Evolutionary conservation across 2,113 vertebrate genomes (phyloP).

Genomic region (Misgurnus anguillicaudatus): DNA sequence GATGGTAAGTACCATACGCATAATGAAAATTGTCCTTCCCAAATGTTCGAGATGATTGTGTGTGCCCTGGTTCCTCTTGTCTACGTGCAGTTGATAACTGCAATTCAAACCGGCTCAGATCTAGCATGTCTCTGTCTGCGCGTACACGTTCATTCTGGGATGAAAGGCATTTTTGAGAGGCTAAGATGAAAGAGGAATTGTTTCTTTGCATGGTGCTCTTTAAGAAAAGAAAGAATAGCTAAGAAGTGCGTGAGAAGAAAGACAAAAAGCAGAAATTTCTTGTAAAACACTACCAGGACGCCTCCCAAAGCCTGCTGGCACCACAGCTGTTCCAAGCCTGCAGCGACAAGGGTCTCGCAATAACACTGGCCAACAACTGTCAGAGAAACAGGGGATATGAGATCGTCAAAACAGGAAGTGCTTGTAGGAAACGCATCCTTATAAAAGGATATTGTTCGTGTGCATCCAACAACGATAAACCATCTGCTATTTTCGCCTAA

Average conservation of each 20-base stretch:
- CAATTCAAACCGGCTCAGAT: conserved; percentile 24
- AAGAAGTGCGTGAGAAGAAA: conserved; percentile 23
- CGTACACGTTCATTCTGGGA: conserved; percentile 13
- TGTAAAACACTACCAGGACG: background rate
- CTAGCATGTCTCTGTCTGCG: background rate
- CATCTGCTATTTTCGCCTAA: background rate
- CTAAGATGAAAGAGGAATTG: conserved; percentile 33
- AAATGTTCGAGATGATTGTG: conserved; percentile 35
- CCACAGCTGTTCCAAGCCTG: conserved; percentile 33
- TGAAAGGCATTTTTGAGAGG: conserved; percentile 34
- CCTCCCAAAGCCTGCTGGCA: conserved; percentile 24
- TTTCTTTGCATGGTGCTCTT: conserved; percentile 41
- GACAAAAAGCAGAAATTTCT: background rate
- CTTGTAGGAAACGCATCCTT: background rate
- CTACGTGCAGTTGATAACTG: background rate
- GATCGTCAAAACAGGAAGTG: background rate
- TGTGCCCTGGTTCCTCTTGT: background rate
- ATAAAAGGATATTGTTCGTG: background rate
- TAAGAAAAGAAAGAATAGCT: conserved; percentile 21
- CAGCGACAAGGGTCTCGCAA: conserved; percentile 1
- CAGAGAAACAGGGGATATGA: background rate
- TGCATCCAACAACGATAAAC: background rate
- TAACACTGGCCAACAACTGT: conserved; percentile 12
- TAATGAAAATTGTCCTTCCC: conserved; percentile 18
- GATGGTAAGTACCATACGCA: background rate